These are phyloP conservation scores for Pollenia angustigena DNA, from an alignment of 2,888 invertebrate species.

Conservation along the genomic window DNA sequence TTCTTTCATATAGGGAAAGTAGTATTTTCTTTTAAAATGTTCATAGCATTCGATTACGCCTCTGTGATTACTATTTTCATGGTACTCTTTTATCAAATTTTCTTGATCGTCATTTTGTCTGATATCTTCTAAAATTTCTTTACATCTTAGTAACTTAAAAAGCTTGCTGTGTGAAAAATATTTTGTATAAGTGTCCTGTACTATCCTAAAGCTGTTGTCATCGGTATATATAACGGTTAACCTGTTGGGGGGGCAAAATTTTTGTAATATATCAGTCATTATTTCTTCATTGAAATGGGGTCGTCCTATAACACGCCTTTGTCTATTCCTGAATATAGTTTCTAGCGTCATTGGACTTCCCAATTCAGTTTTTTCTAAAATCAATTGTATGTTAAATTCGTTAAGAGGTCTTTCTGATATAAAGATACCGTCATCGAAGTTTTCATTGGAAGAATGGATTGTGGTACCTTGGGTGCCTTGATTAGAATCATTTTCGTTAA, in stretches of 20 bases:
- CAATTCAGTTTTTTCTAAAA: slow-evolving; percentile 55
- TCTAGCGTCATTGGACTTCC: slow-evolving; percentile 49
- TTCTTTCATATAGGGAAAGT: slow-evolving; percentile 61
- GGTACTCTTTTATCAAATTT: slow-evolving; percentile 30
- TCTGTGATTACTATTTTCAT: slow-evolving; percentile 22
- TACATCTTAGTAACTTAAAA: slow-evolving; percentile 30
- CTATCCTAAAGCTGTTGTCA: slow-evolving; percentile 54
- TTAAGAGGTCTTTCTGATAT: slow-evolving; percentile 75
- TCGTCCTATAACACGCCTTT: slow-evolving; percentile 56
- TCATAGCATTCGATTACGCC: slow-evolving; percentile 5
- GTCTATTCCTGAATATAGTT: slow-evolving; percentile 71
- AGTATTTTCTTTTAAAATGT: slow-evolving; percentile 67
- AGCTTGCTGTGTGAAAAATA: slow-evolving; percentile 48
- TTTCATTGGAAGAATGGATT: slow-evolving; percentile 69
- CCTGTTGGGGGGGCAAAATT: slow-evolving; percentile 72
- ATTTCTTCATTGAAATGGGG: slow-evolving; percentile 60
- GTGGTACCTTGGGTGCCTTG: slow-evolving; percentile 46
- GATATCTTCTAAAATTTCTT: slow-evolving; percentile 9
- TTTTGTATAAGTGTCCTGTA: slow-evolving; percentile 69
- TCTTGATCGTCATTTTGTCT: slow-evolving; percentile 30
- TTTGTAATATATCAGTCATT: slow-evolving; percentile 37
- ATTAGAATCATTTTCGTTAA: slow-evolving; percentile 15
- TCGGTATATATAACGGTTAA: slow-evolving; percentile 64
- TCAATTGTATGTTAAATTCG: slow-evolving; percentile 72
- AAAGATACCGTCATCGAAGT: slow-evolving; percentile 71